Percentiles rank a stretch among this genome's conserved stretches.
Conservation (phyloP, 2,888 invertebrate genomes). For the Neoitamus cyanurus region DNA sequence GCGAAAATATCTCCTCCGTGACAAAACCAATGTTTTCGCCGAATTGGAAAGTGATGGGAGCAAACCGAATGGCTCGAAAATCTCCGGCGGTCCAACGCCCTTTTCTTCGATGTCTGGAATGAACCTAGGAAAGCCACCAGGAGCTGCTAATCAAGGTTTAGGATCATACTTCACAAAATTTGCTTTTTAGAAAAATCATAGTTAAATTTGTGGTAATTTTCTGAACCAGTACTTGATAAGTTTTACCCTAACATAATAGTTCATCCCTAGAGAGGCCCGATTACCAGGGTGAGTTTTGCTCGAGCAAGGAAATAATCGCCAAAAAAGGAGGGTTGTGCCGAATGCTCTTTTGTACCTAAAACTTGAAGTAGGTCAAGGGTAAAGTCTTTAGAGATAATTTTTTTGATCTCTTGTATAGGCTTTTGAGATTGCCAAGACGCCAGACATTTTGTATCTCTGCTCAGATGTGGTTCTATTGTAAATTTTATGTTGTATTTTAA, state of each 20-base stretch:
- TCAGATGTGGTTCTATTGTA: too few species aligned
- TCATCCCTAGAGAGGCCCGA: neutral
- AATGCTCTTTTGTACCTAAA: too few species aligned
- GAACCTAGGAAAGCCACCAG: conserved; percentile 37
- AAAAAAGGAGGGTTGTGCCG: too few species aligned
- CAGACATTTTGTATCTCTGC: too few species aligned
- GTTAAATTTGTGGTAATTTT: conserved; percentile 40
- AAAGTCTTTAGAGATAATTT: too few species aligned
- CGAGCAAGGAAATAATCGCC: neutral
- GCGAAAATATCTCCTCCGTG: conserved; percentile 77
- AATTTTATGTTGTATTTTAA: too few species aligned
- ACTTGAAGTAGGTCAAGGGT: too few species aligned
- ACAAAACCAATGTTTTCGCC: conserved; percentile 82
- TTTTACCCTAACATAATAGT: neutral
- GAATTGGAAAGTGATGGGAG: conserved; percentile 60
- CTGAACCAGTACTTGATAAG: neutral
- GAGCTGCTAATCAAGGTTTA: conserved; percentile 49
- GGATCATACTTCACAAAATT: conserved; percentile 47
- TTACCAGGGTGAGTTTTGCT: neutral
- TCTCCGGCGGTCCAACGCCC: conserved; percentile 74
- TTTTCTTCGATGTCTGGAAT: conserved; percentile 64
- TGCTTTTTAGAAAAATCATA: conserved; percentile 34
- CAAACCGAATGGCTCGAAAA: conserved; percentile 61
- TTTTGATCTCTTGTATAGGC: too few species aligned
- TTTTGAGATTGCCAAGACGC: neutral